Conservation (phyloP, 2,113 vertebrate genomes). For the Columba janthina region DNA sequence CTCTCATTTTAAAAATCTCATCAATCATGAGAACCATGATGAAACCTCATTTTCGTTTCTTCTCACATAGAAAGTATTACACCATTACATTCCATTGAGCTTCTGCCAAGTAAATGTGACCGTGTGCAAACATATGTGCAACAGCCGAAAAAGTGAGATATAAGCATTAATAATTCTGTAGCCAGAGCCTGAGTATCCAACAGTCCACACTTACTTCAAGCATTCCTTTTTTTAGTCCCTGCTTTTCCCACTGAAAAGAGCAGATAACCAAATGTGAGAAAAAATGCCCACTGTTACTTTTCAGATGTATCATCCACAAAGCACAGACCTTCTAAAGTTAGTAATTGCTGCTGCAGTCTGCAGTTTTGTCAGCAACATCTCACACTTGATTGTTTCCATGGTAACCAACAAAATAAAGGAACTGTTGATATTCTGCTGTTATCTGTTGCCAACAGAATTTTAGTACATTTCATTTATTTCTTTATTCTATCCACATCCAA, state of each 20-base stretch:
- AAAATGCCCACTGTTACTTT: not conserved
- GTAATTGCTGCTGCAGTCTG: not conserved
- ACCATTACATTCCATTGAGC: not conserved
- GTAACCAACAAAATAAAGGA: not conserved
- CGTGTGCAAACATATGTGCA: not conserved
- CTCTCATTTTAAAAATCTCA: conserved; percentile 24
- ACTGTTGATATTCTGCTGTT: not conserved
- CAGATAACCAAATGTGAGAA: not conserved
- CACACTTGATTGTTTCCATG: not conserved
- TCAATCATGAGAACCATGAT: not conserved
- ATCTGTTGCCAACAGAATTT: not conserved
- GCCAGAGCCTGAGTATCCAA: not conserved
- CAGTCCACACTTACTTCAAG: not conserved
- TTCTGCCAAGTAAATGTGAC: not conserved
- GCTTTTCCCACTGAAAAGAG: not conserved
- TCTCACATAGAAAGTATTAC: not conserved
- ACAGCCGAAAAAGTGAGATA: not conserved
- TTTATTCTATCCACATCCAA: not conserved
- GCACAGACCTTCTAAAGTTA: not conserved
- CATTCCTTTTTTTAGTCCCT: not conserved
- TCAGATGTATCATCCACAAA: not conserved
- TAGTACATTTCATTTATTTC: not conserved
- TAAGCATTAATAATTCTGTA: not conserved
- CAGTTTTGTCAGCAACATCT: not conserved
- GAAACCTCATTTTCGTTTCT: conserved; percentile 3